These are phyloP conservation scores for Salminus brasiliensis DNA, from an alignment of 2,113 vertebrate species.

Conservation along the genomic window DNA sequence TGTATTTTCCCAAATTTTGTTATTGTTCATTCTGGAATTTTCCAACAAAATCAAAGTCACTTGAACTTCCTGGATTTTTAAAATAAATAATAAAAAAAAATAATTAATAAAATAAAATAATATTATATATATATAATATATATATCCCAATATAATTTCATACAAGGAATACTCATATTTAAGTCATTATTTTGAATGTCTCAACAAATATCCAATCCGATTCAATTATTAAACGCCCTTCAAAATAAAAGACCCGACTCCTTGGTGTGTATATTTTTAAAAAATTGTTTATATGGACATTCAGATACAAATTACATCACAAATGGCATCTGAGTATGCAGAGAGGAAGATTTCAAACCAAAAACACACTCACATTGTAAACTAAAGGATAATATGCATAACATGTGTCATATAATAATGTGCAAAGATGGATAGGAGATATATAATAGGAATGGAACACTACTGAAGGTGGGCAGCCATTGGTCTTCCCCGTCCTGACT, in stretches of 20 bases:
- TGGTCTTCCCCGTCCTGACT: conserved; percentile 27
- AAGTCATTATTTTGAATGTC: too few relatives aligned
- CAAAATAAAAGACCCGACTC: conserved; percentile 42
- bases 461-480: conserved; percentile 23
- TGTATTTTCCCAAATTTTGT: conserved; percentile 47
- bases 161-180: too few relatives aligned
- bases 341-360: conserved; percentile 59
- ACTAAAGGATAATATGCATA: conserved; percentile 70
- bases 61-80: not conserved
- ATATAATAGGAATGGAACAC: conserved; percentile 28
- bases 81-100: too few relatives aligned
- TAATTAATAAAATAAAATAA: too few relatives aligned
- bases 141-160: too few relatives aligned
- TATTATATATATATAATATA: too few relatives aligned
- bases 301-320: conserved; percentile 75
- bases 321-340: conserved; percentile 73
- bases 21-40: not conserved
- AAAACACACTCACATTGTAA: conserved; percentile 65
- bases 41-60: not conserved
- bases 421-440: conserved; percentile 64
- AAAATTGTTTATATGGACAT: conserved; percentile 83
- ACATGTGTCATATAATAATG: conserved; percentile 73
- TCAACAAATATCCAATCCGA: not conserved
- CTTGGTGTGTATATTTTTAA: conserved; percentile 71
- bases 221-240: not conserved